Base-by-base conservation (phyloP, 2,797 vertebrate species). In the Chloroceryle inda region DNA sequence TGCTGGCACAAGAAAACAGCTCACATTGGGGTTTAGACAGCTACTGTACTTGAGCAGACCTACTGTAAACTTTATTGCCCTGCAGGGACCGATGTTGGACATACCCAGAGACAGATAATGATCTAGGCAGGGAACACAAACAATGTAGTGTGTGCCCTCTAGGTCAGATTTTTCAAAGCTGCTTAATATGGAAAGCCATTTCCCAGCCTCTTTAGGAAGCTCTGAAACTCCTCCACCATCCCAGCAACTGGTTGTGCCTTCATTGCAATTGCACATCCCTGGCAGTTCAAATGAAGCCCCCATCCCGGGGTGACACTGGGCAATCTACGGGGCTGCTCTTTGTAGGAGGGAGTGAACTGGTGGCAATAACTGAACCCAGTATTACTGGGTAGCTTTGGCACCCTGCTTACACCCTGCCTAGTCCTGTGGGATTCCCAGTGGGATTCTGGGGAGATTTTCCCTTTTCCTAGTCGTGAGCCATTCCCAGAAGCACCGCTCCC, bases 81-180 rank as follows among this genome's bases (percentile, higher is more conserved):
- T 56, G 61, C 22, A 33, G 61, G 64, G 69, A 75, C 16, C 58
- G 4, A 40, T 47, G 44, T 0, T 89, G 91, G 75, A 49, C 2
- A 0, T 47, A 50, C 59, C 78, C 78, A 66, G 81, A 59, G 71
- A 29, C 4, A 24, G 55, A 49, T 53, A 44, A 33, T 35, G 45
- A 72, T 87, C 78, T 21, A 2, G 2, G 47, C 68, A 74, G 74
- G 68, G 74, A 80, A 38, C 29, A 59, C 69, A 90, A 42, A 7
- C 55, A 24, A 3, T 23, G 52, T 27, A 29, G n/a, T 20, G n/a
- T 77, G 82, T 75, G 82, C 66, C 58, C 58, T 77, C 38, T 19
- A 49, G 87, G 84, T n/a, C 69, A 33, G n/a, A 7, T 40, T 40
- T 74, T 61, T 85, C 73, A 55, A 35, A 91, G 72, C 78, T 92